Conservation (phyloP, 2,797 vertebrate species). For the Halcyon leucocephala region DNA sequence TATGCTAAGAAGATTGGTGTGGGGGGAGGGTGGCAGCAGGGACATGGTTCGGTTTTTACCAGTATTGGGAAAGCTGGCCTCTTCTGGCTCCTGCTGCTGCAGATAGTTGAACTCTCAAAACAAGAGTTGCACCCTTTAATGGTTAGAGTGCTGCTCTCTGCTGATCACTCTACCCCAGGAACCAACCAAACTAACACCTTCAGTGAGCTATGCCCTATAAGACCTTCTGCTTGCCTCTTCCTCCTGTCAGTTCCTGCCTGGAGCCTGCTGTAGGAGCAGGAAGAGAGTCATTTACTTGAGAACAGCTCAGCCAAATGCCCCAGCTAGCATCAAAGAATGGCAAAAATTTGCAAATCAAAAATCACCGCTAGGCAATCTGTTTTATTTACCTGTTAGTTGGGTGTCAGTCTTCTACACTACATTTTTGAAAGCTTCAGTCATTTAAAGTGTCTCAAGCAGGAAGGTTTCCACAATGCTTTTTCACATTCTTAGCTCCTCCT, state of each 20-base stretch:
- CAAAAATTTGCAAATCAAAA: background rate
- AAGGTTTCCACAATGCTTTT: background rate
- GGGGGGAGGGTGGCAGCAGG: too few species aligned
- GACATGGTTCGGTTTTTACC: background rate
- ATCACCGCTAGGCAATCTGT: background rate
- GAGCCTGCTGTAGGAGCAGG: background rate
- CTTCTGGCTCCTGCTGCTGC: background rate
- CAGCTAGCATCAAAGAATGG: background rate
- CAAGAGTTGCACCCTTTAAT: rapidly evolving
- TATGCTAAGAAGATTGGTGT: background rate
- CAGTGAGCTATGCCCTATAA: background rate
- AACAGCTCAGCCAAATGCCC: background rate
- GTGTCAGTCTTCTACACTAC: background rate
- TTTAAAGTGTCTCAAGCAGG: background rate
- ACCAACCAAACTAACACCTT: background rate
- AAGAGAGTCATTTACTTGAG: background rate
- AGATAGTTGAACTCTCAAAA: background rate
- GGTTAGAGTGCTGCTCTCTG: background rate
- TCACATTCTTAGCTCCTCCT: background rate
- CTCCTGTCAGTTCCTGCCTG: background rate
- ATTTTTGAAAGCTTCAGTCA: background rate
- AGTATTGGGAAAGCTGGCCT: background rate
- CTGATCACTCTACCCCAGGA: background rate
- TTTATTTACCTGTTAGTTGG: background rate
- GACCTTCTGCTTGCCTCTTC: background rate